Evolutionary conservation across 2,113 vertebrate species (phyloP).

Genomic region (Puma concolor): DNA sequence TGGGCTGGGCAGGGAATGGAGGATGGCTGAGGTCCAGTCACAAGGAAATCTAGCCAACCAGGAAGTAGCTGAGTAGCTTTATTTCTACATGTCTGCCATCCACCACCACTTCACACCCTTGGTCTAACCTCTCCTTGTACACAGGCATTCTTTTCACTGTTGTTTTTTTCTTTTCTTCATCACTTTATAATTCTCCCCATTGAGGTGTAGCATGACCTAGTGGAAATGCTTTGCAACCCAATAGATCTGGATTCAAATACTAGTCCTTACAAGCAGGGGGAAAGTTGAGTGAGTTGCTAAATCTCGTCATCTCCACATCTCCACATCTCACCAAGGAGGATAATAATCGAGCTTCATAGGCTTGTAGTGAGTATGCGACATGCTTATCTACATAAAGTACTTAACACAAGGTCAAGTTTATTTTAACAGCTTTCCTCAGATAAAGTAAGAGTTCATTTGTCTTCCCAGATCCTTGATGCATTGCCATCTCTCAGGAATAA

Average conservation of each 20-base stretch:
- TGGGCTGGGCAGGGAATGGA: neutral
- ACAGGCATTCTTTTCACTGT: neutral
- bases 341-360: neutral
- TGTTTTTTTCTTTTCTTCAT: neutral
- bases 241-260: neutral
- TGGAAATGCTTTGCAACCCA: neutral
- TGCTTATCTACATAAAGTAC: neutral
- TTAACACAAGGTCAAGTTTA: fast-evolving
- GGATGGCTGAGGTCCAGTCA: neutral
- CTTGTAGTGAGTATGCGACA: neutral
- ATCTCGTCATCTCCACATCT: neutral
- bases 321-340: neutral
- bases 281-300: neutral
- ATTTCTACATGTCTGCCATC: neutral
- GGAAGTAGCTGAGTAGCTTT: neutral
- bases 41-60: neutral
- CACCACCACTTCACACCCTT: neutral
- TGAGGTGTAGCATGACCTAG: neutral
- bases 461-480: neutral
- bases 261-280: neutral
- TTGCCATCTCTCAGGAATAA: neutral
- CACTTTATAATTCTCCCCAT: neutral
- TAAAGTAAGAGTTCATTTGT: neutral
- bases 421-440: neutral
- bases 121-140: neutral